Evolutionary conservation across 2,888 invertebrate genomes (phyloP), one percentile per base, ranked within the genome.

Genomic region (Cacoxenus indagator): DNA sequence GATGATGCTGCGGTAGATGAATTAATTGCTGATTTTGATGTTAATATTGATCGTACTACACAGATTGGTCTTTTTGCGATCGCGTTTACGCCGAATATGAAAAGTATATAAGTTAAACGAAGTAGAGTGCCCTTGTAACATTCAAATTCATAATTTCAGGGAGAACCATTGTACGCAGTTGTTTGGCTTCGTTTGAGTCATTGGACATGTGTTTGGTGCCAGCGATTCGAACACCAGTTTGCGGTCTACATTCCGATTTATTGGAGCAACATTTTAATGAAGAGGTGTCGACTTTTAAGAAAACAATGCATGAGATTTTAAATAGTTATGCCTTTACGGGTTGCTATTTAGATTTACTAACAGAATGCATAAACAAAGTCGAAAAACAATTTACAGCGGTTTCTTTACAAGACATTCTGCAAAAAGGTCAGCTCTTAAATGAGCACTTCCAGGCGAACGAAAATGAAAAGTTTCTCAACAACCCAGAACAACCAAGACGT

Each of bases 21-120:
- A 37, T 72, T 81, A 2, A 86, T 87, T 67, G 87, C 87, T 1
- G 86, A 87, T 70, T 88, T 88, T 68, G 88, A 88, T 81, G 84
- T 87, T 0, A 87, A 88, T 67, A 73, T 87, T 2, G 88, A 88
- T 76, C 82, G 88, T 2, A 82, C 85, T 14, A 84, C 85, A 1
- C 88, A 87, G 73, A 87, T 88, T 64, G 88, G 88, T 0, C 74
- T 86, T 19, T 88, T 87, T 78, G 87, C 87, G 0, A 84, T 86
- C 64, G 80, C 84, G 0, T 86, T 86, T 70, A 82, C 86, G 0
- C 80, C 85, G 0, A 85, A 78, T 69, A 64, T 82, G 0, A 85
- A 85, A 76, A 76, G 86, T 87, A 64, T 65, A 70, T 61, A n/a
- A 6, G 22, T 55, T 2, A 11, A 9, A 55, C 24, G 4, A 62